These are phyloP conservation scores for Oceanodroma tethys DNA, from an alignment of 2,113 vertebrate genomes.

Conservation along the genomic window DNA sequence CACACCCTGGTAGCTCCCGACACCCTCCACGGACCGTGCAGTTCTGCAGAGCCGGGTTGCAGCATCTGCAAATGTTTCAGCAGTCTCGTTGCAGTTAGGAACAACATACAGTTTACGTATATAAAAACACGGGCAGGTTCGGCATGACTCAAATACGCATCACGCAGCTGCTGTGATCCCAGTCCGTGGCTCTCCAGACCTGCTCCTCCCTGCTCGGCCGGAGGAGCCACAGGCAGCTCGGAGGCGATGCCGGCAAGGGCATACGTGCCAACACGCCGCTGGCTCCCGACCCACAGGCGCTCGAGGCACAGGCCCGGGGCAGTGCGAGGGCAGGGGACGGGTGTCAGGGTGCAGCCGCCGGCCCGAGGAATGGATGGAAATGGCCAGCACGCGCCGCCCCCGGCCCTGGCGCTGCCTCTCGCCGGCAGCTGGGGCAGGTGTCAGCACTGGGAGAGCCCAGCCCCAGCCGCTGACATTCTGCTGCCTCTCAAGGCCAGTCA, in stretches of 20 bases:
- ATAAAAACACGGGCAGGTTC: rapidly evolving
- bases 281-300: neutral
- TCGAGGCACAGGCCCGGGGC: neutral
- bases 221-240: rapidly evolving
- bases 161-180: neutral
- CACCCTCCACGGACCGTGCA: rapidly evolving
- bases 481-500: slow-evolving; percentile 66
- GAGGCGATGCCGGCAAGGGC: neutral
- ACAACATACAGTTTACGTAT: rapidly evolving
- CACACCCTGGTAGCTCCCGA: rapidly evolving
- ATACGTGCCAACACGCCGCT: rapidly evolving
- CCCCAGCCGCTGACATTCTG: slow-evolving; percentile 17
- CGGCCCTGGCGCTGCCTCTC: neutral
- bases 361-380: slow-evolving; percentile 27
- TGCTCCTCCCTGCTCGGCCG: rapidly evolving
- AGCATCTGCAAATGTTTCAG: neutral
- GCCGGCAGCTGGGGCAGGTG: neutral
- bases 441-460: slow-evolving; percentile 24
- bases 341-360: neutral
- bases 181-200: rapidly evolving
- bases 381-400: neutral
- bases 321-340: neutral
- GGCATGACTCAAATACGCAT: rapidly evolving
- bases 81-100: neutral
- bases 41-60: neutral